Evolutionary conservation across 2,113 vertebrate species (phyloP), one percentile per base, ranked within the genome.

Genomic region (Mirza zaza): DNA sequence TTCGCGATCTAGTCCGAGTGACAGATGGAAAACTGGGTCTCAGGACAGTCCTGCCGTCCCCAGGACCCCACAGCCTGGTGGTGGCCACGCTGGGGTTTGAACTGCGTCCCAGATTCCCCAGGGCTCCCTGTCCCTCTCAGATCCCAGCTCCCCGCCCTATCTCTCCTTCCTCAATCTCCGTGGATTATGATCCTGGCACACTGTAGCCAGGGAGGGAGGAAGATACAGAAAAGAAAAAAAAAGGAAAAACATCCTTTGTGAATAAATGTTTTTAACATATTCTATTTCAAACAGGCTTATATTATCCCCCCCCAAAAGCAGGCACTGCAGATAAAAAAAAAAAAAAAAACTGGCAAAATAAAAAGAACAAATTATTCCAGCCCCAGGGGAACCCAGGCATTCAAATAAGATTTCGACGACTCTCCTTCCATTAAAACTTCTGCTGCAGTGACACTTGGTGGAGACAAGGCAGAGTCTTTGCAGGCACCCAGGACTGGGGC

Each of bases 321-420:
- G 96, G 96, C 97, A 90, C 76, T 70, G 84, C 91, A 95, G 96
- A 97, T 97, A 36, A 63, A 85, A 93, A 96, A 83, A 55, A 76
- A 76, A 92, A 86, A 89, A 95, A 23, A 96, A 73, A 89, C 85
- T 6, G 59, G 70, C 61, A 92, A 97, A 98, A 97, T 87, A 85
- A 96, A 96, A 94, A 73, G 87, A 97, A 96, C 94, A 93, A 97
- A 97, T 95, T 59, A 34, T 96, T 96, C 83, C 93, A 59, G 97
- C 96, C 97, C 95, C 10, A 27, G 57, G 96, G 98, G 96, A 63
- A 95, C 67, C 67, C 2, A 2, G 95, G 91, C 91, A 94, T 91
- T 98, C 95, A 97, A 95, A 97, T 34, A 90, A 84, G 96, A 97
- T 98, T 98, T 97, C 81, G 97, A 94, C 83, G 85, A 93, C 94